phyloP scores from a whole-genome alignment of 1,140 invertebrate species.

The Brachystomella parvula region DNA sequence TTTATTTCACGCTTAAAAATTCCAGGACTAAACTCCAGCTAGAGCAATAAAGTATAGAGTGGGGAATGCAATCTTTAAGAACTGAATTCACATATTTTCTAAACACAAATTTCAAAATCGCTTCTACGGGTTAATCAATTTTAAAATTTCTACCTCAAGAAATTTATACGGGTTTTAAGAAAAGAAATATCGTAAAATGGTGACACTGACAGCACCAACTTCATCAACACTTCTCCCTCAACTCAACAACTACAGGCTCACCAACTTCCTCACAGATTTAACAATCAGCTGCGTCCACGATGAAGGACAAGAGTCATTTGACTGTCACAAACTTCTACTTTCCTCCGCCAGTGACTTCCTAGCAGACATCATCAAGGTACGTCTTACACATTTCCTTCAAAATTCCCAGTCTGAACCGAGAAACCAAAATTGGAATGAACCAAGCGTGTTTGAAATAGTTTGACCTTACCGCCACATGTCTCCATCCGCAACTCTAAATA shows the following conservation, averaged over 20 bases:
- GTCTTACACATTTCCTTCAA: neutral
- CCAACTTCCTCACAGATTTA: neutral
- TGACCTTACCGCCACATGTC: no score
- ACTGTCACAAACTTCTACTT: conserved; percentile 4
- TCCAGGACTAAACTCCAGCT: neutral
- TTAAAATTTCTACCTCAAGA: neutral
- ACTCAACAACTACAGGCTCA: conserved; percentile 3
- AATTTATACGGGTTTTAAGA: neutral
- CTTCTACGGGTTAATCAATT: neutral
- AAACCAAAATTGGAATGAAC: no score
- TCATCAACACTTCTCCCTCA: conserved; percentile 1
- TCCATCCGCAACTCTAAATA: no score
- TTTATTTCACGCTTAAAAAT: neutral
- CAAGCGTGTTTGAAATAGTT: no score
- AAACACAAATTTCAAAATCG: neutral
- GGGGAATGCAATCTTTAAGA: no score
- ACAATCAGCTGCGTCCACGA: conserved; percentile 6
- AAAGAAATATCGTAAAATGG: neutral
- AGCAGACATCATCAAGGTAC: neutral
- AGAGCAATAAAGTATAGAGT: no score
- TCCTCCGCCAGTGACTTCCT: neutral
- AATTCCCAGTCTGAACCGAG: no score
- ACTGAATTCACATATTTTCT: neutral
- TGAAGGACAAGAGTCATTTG: conserved; percentile 1
- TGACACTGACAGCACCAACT: neutral